A percentile compares a stretch with the other conserved stretches of the same genome.
These are phyloP conservation scores for Mormyrus lacerda DNA, from an alignment of 2,113 vertebrate genomes.

Conservation along the genomic window DNA sequence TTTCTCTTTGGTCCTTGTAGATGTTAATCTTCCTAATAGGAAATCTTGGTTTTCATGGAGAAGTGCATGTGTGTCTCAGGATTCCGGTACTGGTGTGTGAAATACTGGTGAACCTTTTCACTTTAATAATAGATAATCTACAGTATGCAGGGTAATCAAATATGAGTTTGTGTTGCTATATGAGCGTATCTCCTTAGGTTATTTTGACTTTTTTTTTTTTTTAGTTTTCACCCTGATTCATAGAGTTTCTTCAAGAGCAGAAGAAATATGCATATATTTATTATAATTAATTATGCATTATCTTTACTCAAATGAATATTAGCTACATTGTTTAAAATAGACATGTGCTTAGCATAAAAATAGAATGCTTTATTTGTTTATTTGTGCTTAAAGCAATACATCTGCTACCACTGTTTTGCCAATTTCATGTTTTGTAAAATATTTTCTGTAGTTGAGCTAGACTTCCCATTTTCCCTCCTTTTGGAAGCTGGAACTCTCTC, in stretches of 20 bases:
- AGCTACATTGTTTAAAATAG: not conserved
- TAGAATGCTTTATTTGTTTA: not conserved
- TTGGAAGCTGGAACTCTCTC: not conserved
- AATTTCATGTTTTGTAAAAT: not conserved
- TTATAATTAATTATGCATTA: not conserved
- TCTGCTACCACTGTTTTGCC: not conserved
- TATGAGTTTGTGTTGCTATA: not conserved
- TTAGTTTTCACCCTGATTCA: not conserved
- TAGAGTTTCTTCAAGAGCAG: not conserved
- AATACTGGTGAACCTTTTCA: not conserved
- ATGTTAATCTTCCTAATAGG: slow-evolving; percentile 35
- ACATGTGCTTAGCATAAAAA: not conserved
- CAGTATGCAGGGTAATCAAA: not conserved
- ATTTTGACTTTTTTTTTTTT: not conserved
- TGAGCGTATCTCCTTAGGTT: not conserved
- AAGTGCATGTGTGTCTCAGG: not conserved
- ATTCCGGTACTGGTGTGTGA: not conserved
- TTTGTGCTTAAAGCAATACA: not conserved
- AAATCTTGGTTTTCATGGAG: slow-evolving; percentile 13
- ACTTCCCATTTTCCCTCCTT: slow-evolving; percentile 5
- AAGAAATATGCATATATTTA: not conserved
- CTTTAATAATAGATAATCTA: not conserved
- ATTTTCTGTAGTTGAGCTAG: not conserved
- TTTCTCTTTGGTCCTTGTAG: slow-evolving; percentile 17
- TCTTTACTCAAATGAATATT: not conserved